Evolutionary conservation across 2,797 vertebrate species (phyloP), one percentile per base, ranked within the genome.

Genomic region (Brachyalestes nurse): DNA sequence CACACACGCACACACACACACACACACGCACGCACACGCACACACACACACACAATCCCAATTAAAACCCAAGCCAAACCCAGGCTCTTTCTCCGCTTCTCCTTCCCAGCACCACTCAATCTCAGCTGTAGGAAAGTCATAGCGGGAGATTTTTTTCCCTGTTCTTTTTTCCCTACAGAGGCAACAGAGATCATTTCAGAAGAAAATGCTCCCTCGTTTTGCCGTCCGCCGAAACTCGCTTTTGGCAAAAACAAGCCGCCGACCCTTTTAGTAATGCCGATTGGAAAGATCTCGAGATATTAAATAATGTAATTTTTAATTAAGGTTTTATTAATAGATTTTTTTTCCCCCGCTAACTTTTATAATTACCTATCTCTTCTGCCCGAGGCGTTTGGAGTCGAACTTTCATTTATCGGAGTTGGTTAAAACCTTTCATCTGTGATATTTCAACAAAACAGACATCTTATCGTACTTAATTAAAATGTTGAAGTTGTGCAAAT

Each of bases 301-400:
- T 93, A 95, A 93, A 88, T 93, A 93, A 93, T 86, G 93, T 88
- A 92, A 91, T 90, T 94, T 95, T 94, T 95, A 95, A 95, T 95
- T 95, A 94, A 92, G 90, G 92, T 88, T 90, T 93, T 94, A 93
- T 93, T 94, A 94, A 94, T 93, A 93, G 93, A 94, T 93, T 94
- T 94, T 79, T 77, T 58, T 75, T 4, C 61, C 28, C 23, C 17
- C 89, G 90, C 91, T 82, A 94, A 93, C 91, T 93, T 94, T 93
- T 79, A 82, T 93, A 93, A 95, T 95, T 94, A 94, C 92, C 90
- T 90, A 80, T 91, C 88, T 87, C 84, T 88, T 89, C 16, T 89
- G 92, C 93, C 93, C 87, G 86, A 88, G 92, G 94, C 92, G 80
- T 91, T 91, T 91, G 90, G 89, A 92, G 92, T 91, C 92, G 89